These are phyloP conservation scores for Tangachromis dhanisi DNA, from an alignment of 2,113 vertebrate species.

Conservation along the genomic window DNA sequence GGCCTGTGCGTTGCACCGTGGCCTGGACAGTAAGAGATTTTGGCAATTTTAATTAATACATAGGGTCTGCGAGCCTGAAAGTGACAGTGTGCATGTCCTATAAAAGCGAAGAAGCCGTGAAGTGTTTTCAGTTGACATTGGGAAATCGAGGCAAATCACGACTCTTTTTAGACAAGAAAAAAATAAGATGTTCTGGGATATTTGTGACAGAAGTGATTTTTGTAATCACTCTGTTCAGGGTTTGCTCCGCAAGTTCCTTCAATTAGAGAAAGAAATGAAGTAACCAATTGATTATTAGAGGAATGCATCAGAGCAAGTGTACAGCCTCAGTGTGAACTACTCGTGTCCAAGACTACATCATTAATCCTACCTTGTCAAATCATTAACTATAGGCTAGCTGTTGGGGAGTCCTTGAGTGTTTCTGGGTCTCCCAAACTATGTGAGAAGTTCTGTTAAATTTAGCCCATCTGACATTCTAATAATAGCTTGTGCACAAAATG, in stretches of 20 bases:
- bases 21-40: slow-evolving; percentile 12
- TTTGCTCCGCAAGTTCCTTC: neutral
- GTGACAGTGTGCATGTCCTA: neutral
- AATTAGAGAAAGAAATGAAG: neutral
- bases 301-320: slow-evolving; percentile 11
- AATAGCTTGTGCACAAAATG: neutral
- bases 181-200: neutral
- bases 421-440: neutral
- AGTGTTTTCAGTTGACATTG: neutral
- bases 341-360: slow-evolving; percentile 16
- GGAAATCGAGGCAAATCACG: neutral
- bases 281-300: neutral
- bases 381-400: slow-evolving; percentile 31
- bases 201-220: neutral
- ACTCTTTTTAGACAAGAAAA: neutral
- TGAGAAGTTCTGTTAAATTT: neutral
- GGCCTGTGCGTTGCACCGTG: slow-evolving; percentile 9
- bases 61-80: neutral
- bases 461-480: neutral
- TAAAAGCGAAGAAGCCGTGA: neutral
- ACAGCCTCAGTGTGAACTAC: slow-evolving; percentile 15
- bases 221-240: neutral
- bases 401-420: neutral
- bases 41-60: neutral
- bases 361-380: slow-evolving; percentile 43